phyloP scores from a whole-genome alignment of 92 coral and sea anemone species.

The Palythoa caribaeorum region DNA sequence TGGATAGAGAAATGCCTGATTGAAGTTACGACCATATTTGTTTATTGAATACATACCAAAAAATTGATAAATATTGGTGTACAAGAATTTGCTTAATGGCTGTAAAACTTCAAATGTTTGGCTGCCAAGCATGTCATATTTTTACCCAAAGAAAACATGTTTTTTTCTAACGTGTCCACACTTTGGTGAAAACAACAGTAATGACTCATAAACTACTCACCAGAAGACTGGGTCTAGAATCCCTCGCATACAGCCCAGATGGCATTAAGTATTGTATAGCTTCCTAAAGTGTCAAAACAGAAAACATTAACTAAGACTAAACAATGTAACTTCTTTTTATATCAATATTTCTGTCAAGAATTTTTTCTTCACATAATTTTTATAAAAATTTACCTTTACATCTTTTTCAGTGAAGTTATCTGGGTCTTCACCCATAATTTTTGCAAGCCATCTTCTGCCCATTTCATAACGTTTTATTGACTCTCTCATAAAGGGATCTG shows the following conservation, averaged over 20 bases:
- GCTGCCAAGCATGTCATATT: too few relatives aligned
- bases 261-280: slow-evolving; percentile 95
- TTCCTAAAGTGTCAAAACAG: slow-evolving; percentile 56
- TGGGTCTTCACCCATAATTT: slow-evolving; percentile 93
- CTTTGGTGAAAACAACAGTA: too few relatives aligned
- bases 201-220: slow-evolving; percentile 46
- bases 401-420: slow-evolving; percentile 85
- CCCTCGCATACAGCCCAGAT: slow-evolving; percentile 93
- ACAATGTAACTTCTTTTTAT: background rate
- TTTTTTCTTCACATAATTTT: too few relatives aligned
- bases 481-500: slow-evolving; percentile 91
- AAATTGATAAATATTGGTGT: too few relatives aligned
- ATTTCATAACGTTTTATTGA: slow-evolving; percentile 70
- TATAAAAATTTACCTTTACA: slow-evolving; percentile 59
- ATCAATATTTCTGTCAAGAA: too few relatives aligned
- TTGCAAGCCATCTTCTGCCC: slow-evolving; percentile 90
- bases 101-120: too few relatives aligned
- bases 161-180: too few relatives aligned
- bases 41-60: too few relatives aligned
- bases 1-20: too few relatives aligned
- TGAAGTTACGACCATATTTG: too few relatives aligned
- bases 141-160: too few relatives aligned
- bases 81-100: too few relatives aligned
- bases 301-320: background rate
- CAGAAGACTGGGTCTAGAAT: slow-evolving; percentile 89